Conservation (phyloP, 35 echinoderm and acorn worm genomes). For the Diadema setosum region DNA sequence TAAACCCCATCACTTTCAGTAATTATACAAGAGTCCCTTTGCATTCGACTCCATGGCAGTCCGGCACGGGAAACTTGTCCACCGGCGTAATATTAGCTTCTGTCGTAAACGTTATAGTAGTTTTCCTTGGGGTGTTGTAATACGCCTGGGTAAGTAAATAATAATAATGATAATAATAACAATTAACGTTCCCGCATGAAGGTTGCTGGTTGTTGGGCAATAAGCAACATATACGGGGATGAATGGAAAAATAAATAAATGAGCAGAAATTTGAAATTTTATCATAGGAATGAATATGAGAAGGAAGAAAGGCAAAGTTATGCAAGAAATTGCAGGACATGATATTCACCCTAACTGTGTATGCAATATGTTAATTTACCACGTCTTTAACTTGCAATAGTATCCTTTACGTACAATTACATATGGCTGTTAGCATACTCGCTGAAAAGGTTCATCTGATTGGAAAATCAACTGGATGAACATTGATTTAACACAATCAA, state of each 20-base stretch:
- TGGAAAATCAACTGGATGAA: too few relatives aligned
- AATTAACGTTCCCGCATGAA: background rate
- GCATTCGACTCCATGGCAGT: background rate
- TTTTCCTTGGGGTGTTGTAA: background rate
- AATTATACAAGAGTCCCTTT: constrained; percentile 2
- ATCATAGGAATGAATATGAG: background rate
- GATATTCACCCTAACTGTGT: background rate
- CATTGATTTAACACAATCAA: too few relatives aligned
- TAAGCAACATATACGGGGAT: background rate
- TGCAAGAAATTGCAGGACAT: background rate
- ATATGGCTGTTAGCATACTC: background rate
- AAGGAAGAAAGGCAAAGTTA: background rate
- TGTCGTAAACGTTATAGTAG: background rate
- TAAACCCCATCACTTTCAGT: too few relatives aligned
- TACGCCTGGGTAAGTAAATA: background rate
- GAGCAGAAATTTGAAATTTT: background rate
- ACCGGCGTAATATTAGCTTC: constrained; percentile 6
- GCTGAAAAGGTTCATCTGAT: too few relatives aligned
- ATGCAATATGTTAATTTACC: background rate
- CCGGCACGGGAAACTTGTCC: background rate
- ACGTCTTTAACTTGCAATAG: background rate
- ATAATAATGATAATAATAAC: background rate
- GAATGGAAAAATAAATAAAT: background rate
- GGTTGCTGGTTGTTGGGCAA: background rate
- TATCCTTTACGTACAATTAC: background rate